A percentile compares a stretch with the other conserved stretches of the same genome.
These are phyloP conservation scores for Galerucella nymphaeae DNA, from an alignment of 2,888 invertebrate species.

Conservation along the genomic window DNA sequence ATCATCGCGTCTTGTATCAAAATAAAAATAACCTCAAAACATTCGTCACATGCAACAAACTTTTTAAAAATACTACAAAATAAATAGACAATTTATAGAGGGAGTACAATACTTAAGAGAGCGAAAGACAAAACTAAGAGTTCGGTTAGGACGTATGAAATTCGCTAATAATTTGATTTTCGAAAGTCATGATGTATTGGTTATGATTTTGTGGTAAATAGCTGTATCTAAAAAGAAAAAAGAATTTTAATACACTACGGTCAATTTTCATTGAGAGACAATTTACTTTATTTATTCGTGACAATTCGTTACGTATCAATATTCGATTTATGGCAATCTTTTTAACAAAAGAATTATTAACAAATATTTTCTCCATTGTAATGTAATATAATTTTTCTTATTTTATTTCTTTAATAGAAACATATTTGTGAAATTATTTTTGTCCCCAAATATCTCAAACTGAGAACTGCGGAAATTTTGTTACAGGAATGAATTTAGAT, in stretches of 20 bases:
- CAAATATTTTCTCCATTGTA: neutral
- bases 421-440: constrained; percentile 6
- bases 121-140: neutral
- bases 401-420: constrained; percentile 10
- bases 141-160: neutral
- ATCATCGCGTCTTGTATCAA: neutral
- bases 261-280: neutral
- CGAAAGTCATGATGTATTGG: constrained; percentile 5
- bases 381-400: constrained; percentile 7
- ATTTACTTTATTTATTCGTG: constrained; percentile 10
- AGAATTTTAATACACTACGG: neutral
- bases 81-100: no score
- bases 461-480: no score
- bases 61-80: no score
- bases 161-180: neutral
- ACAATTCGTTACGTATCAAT: constrained; percentile 11
- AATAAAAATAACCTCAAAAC: neutral
- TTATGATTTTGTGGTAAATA: constrained; percentile 6
- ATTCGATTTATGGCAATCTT: constrained; percentile 8
- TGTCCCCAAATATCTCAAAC: no score
- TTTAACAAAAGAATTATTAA: constrained; percentile 6
- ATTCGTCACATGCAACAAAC: no score
- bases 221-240: neutral
- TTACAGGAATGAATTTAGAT: no score
- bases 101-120: no score